Base-by-base conservation (phyloP, 37 sponge, comb jelly and placozoan genomes). In the Diacarnus erythraeanus region DNA sequence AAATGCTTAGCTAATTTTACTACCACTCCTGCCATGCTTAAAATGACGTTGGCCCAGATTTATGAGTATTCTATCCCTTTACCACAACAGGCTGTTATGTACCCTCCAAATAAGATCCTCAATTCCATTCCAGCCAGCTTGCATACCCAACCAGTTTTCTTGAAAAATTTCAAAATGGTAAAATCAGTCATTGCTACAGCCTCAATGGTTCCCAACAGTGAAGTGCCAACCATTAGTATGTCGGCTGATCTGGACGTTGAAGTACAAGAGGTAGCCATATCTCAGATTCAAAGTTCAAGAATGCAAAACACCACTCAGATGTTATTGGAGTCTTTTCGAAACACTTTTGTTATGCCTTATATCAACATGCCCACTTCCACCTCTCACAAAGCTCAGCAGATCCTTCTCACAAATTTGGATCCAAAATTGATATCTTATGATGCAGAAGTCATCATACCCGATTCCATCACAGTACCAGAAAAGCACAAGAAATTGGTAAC, bases 1-100 rank as follows among this genome's bases (percentile, higher is more conserved):
- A 56, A 74, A 27, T 83, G 84, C 59, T 22, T 71, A 17, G 89
- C 78, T 10, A 18, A 77, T 39, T 89, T 89, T 57, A 69, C 74
- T 21, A 74, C 84, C n/a, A 26, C 39, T 38, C 80, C 89, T 33
- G 57, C 65, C 17, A 81, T 75, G 38, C 27, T 69, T 15, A 47
- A 77, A 23, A 27, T 89, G 40, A 76, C 69, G 29, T 70, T 89
- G 36, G 39, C 79, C 15, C 80, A 83, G 56, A 54, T 89, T 23
- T 67, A 75, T 39, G 40, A 79, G 2, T 60, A 1, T 33, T 76
- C 77, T 5, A 39, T 76, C 1, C 60, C 63, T 34, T 29, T 76
- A 29, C 77, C 77, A 39, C 77, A 76, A 29, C 34, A 76, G 34
- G 41, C 41, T 26, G 2, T 76, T 29, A 2, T 76, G 9, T 35